These are phyloP conservation scores for Caenorhabditis sp. DNA, from an alignment of 2,888 invertebrate genomes.

Conservation along the genomic window DNA sequence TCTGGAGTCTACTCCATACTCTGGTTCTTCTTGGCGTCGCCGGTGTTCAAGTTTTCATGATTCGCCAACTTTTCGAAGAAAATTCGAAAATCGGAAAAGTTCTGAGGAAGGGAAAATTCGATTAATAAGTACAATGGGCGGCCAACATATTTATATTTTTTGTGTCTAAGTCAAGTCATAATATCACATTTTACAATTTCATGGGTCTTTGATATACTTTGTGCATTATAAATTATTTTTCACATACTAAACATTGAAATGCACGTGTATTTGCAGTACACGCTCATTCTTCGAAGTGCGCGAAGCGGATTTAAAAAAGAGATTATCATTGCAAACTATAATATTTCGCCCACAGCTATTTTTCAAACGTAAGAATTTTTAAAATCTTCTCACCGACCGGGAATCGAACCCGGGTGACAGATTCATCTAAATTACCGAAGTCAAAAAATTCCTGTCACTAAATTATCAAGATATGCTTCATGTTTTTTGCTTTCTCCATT, in stretches of 20 bases:
- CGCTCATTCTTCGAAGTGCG: no score
- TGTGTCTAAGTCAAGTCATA: not conserved
- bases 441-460: no score
- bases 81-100: constrained; percentile 71
- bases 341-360: no score
- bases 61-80: constrained; percentile 82
- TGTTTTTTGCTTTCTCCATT: no score
- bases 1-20: constrained; percentile 82
- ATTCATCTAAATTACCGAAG: constrained; percentile 46
- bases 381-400: constrained; percentile 49
- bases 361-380: not conserved
- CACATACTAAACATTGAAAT: no score
- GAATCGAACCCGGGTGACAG: constrained; percentile 60
- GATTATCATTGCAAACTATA: no score
- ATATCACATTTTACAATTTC: not conserved
- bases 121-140: not conserved
- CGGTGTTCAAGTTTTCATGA: constrained; percentile 78
- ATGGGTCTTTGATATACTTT: no score
- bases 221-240: no score
- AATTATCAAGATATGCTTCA: no score
- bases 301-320: no score
- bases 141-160: not conserved
- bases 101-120: constrained; percentile 36
- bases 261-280: no score
- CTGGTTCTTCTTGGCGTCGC: constrained; percentile 81